A percentile compares a stretch with the other conserved stretches of the same genome.
Conservation (phyloP, 2,797 vertebrate genomes). For the Phalanger gymnotis region DNA sequence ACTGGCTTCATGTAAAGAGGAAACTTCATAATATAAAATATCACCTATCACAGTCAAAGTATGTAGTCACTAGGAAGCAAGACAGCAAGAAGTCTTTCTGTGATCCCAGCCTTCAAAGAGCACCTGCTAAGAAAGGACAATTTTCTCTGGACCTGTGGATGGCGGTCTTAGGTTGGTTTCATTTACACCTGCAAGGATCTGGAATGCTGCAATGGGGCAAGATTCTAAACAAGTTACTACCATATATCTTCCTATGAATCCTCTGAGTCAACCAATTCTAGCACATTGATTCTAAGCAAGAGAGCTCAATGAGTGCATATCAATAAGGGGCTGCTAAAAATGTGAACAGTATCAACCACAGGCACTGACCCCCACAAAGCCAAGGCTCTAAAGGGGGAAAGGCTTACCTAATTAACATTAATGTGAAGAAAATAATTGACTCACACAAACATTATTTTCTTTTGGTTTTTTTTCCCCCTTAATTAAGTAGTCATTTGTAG, state of each 20-base stretch:
- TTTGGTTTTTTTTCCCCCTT: not conserved
- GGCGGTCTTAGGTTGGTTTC: not conserved
- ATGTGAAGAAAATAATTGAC: not conserved
- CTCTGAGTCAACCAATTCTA: constrained; percentile 12
- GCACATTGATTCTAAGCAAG: constrained; percentile 19
- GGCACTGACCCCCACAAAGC: not conserved
- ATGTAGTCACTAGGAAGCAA: not conserved
- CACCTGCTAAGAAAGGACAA: not conserved
- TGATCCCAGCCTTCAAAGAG: constrained; percentile 11
- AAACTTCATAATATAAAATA: not conserved
- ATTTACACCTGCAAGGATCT: constrained; percentile 6
- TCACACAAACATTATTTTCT: not conserved
- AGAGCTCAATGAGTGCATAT: not conserved
- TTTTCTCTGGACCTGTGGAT: not conserved
- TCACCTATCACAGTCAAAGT: not conserved
- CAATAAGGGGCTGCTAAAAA: not conserved
- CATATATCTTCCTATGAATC: not conserved
- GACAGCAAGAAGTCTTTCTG: not conserved
- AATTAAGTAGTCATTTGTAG: not conserved
- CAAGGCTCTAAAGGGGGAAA: not conserved
- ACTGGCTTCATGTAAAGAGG: not conserved
- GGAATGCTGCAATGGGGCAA: not conserved
- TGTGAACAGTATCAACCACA: not conserved
- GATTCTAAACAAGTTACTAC: not conserved
- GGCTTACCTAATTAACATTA: constrained; percentile 7